phyloP scores from a whole-genome alignment of 2,888 invertebrate species.

The Congeria kusceri region DNA sequence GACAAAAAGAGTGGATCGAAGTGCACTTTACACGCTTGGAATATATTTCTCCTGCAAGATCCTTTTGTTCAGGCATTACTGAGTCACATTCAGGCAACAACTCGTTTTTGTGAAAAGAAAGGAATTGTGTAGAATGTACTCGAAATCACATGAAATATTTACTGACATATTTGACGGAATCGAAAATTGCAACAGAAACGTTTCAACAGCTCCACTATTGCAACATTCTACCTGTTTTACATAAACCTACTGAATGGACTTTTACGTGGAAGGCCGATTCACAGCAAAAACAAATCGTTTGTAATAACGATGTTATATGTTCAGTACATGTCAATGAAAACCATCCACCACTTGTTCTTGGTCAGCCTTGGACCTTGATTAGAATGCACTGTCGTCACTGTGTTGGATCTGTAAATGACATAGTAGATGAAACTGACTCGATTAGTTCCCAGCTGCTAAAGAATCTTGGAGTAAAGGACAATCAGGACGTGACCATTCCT shows the following conservation, averaged over 20 bases:
- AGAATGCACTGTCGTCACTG: neutral
- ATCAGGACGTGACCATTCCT: too few relatives aligned
- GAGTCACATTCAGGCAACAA: too few relatives aligned
- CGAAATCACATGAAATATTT: neutral
- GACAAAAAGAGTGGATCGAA: too few relatives aligned
- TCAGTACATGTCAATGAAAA: neutral
- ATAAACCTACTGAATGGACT: neutral
- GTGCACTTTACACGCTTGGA: too few relatives aligned
- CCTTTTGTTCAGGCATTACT: too few relatives aligned
- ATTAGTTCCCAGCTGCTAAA: too few relatives aligned
- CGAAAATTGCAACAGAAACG: neutral
- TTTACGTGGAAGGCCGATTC: neutral
- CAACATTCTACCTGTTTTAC: neutral
- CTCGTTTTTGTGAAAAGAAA: too few relatives aligned
- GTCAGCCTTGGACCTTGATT: slow-evolving; percentile 24
- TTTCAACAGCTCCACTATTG: neutral
- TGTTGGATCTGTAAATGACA: slow-evolving; percentile 24
- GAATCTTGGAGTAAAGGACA: too few relatives aligned
- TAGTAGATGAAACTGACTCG: slow-evolving; percentile 50
- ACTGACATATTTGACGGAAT: neutral
- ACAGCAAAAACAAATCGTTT: neutral
- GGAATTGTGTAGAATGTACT: neutral
- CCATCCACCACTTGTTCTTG: slow-evolving; percentile 8
- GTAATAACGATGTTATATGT: neutral
- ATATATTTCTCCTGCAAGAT: too few relatives aligned